Evolutionary conservation across 1,140 invertebrate genomes (phyloP).

Genomic region (Ruditapes philippinarum): DNA sequence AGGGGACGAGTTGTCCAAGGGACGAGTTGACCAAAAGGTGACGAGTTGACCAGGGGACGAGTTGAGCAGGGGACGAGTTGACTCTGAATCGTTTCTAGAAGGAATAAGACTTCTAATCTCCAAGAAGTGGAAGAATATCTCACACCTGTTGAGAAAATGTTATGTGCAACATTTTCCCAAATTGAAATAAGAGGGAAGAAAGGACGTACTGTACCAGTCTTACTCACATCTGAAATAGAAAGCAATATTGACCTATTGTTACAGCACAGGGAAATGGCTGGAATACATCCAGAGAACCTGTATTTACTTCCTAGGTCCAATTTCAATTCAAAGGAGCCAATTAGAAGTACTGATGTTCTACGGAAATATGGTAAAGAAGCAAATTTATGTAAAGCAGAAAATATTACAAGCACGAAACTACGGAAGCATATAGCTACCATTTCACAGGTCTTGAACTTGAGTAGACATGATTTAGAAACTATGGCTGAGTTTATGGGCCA

Average conservation of each 20-base stretch:
- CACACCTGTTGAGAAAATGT: not conserved
- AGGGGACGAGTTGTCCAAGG: too few species aligned
- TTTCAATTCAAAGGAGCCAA: too few species aligned
- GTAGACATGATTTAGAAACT: not conserved
- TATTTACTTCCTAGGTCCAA: conserved; percentile 22
- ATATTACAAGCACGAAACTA: conserved; percentile 9
- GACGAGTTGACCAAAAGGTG: too few species aligned
- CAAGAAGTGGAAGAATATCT: not conserved
- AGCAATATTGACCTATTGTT: not conserved
- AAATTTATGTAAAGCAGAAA: not conserved
- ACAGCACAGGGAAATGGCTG: not conserved
- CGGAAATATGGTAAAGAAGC: not conserved
- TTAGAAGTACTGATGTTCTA: conserved; percentile 6
- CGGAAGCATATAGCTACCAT: conserved; percentile 17
- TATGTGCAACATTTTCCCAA: too few species aligned
- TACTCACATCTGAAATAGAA: not conserved
- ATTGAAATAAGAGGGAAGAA: conserved; percentile 33
- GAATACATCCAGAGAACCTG: not conserved
- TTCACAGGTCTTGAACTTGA: conserved; percentile 7
- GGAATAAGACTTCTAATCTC: not conserved
- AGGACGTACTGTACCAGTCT: conserved; percentile 8
- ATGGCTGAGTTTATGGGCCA: not conserved
- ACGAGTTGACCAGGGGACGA: too few species aligned
- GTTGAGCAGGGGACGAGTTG: too few species aligned
- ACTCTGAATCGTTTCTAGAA: too few species aligned